phyloP scores from a whole-genome alignment of 2,797 vertebrate species.

The Protosalanx chinensis region DNA sequence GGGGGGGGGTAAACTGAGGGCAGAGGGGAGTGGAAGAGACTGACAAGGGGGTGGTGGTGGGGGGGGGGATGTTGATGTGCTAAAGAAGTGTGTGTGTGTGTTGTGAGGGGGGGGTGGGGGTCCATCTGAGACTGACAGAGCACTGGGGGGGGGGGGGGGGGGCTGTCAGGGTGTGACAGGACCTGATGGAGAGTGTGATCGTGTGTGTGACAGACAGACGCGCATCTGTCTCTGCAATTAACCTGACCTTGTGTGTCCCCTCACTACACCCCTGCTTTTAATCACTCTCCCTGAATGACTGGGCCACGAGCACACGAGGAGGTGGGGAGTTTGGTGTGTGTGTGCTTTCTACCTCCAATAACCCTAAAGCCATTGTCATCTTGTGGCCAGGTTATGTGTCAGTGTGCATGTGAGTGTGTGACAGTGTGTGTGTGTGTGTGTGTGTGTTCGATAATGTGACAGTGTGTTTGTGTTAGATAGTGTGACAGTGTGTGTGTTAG shows the following conservation, averaged over 20 bases:
- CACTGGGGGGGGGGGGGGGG: background rate
- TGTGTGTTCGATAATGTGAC: too few relatives aligned
- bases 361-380: too few relatives aligned
- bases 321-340: background rate
- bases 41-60: background rate
- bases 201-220: constrained; percentile 25
- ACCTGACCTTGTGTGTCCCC: constrained; percentile 34
- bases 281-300: constrained; percentile 8
- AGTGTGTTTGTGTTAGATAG: too few relatives aligned
- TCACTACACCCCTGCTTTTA: constrained; percentile 14
- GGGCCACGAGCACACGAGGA: background rate
- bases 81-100: too few relatives aligned
- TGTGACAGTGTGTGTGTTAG: background rate
- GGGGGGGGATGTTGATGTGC: background rate
- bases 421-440: constrained; percentile 1
- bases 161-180: constrained; percentile 13
- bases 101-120: background rate
- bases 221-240: constrained; percentile 38
- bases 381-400: background rate
- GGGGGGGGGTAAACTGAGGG: background rate
- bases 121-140: background rate
- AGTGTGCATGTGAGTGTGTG: constrained; percentile 2
- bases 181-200: constrained; percentile 18
- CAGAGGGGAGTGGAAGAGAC: constrained; percentile 1
- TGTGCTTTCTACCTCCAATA: background rate